These are phyloP conservation scores for Botrylloides violaceus DNA, from an alignment of 23 tunicate genomes.

Conservation along the genomic window DNA sequence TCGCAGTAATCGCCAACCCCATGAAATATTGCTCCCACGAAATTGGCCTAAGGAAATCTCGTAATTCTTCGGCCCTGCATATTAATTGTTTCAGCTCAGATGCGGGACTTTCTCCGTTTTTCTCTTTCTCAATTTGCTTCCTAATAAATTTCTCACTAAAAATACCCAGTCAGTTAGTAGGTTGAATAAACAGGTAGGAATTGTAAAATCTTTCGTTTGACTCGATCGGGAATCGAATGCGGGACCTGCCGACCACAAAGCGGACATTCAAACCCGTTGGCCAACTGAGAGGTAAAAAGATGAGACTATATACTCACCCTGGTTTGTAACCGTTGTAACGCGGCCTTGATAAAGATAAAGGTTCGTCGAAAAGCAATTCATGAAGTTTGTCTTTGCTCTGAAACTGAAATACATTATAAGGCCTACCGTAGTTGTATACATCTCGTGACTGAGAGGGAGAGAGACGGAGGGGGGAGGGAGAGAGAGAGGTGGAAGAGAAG, in stretches of 20 bases:
- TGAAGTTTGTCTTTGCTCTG: background rate
- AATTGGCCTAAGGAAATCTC: background rate
- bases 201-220: too few relatives aligned
- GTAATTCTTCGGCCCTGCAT: background rate
- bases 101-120: background rate
- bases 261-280: too few relatives aligned
- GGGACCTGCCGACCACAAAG: too few relatives aligned
- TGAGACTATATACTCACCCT: background rate
- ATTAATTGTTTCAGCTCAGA: background rate
- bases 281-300: too few relatives aligned
- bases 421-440: too few relatives aligned
- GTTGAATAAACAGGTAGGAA: too few relatives aligned
- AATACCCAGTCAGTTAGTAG: too few relatives aligned
- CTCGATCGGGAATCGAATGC: too few relatives aligned
- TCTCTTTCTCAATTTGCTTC: background rate
- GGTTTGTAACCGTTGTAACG: background rate
- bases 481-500: too few relatives aligned
- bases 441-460: too few relatives aligned
- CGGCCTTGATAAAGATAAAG: background rate
- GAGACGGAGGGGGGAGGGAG: too few relatives aligned
- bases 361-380: background rate
- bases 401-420: background rate
- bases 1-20: background rate
- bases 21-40: slow-evolving; percentile 3
- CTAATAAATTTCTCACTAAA: background rate